Evolutionary conservation across 2,888 invertebrate genomes (phyloP).

Genomic region (Dastarcus helophoroides): DNA sequence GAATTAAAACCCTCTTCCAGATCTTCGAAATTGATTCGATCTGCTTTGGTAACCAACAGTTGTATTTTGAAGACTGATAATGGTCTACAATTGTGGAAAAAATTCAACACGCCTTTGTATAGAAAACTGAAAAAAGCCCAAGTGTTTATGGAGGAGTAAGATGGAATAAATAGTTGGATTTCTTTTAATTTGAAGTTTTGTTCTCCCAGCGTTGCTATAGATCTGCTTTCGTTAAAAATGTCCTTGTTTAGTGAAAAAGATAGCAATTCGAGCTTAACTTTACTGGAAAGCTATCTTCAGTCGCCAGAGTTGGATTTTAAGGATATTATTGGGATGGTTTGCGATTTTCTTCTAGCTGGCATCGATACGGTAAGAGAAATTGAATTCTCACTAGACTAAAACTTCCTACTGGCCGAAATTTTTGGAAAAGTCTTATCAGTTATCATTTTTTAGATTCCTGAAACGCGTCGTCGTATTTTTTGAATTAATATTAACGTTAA

Average conservation of each 20-base stretch:
- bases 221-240: conserved; percentile 49
- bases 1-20: conserved; percentile 50
- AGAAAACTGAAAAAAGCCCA: conserved; percentile 56
- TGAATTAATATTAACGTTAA: too few species aligned
- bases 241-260: conserved; percentile 37
- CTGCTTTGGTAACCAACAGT: conserved; percentile 63
- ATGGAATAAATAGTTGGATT: conserved; percentile 8
- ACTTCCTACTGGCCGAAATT: too few species aligned
- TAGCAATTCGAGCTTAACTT: conserved; percentile 19
- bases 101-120: conserved; percentile 61
- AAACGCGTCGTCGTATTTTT: too few species aligned
- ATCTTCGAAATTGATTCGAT: conserved; percentile 55
- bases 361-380: conserved; percentile 77
- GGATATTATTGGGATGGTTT: conserved; percentile 73
- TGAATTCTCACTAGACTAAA: background rate
- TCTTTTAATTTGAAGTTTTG: too few species aligned
- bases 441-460: too few species aligned
- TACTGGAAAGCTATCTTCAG: conserved; percentile 57
- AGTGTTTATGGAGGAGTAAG: conserved; percentile 56
- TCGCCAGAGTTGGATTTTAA: conserved; percentile 59
- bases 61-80: conserved; percentile 58
- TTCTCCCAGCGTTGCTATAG: conserved; percentile 55
- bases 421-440: too few species aligned
- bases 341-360: conserved; percentile 75
- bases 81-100: conserved; percentile 57